A percentile compares a stretch with the other conserved stretches of the same genome.
phyloP scores from a whole-genome alignment of 2,888 invertebrate genomes.

The Scaptomyza caliginosa region DNA sequence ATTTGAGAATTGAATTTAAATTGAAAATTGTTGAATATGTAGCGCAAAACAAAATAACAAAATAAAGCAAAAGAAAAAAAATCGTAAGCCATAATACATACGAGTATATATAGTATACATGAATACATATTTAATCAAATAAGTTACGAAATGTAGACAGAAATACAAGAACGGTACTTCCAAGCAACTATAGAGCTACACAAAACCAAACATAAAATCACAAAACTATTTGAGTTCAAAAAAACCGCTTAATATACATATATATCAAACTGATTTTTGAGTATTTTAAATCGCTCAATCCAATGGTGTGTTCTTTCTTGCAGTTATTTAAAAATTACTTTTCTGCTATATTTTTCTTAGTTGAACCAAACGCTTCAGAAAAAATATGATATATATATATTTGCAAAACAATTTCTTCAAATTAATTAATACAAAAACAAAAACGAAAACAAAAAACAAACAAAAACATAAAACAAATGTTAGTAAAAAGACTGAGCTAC shows the following conservation, averaged over 20 bases:
- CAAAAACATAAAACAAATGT: conserved; percentile 59
- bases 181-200: conserved; percentile 77
- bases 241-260: too few relatives aligned
- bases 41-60: conserved; percentile 46
- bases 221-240: conserved; percentile 14
- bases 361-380: conserved; percentile 55
- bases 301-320: not conserved
- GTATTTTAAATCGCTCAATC: conserved; percentile 4
- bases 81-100: conserved; percentile 29
- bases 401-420: conserved; percentile 27
- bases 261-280: not conserved
- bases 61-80: conserved; percentile 11
- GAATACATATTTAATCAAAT: conserved; percentile 56
- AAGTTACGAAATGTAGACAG: conserved; percentile 60
- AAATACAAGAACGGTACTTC: conserved; percentile 64
- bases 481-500: conserved; percentile 80
- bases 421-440: conserved; percentile 38
- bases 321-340: too few relatives aligned
- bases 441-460: conserved; percentile 46
- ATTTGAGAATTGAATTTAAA: conserved; percentile 52
- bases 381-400: conserved; percentile 9
- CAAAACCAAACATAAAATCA: conserved; percentile 20
- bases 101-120: conserved; percentile 32
- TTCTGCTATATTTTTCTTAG: conserved; percentile 29
- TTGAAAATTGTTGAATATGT: conserved; percentile 71